phyloP scores from a whole-genome alignment of 2,113 vertebrate genomes.

The Hepsetus odoe region DNA sequence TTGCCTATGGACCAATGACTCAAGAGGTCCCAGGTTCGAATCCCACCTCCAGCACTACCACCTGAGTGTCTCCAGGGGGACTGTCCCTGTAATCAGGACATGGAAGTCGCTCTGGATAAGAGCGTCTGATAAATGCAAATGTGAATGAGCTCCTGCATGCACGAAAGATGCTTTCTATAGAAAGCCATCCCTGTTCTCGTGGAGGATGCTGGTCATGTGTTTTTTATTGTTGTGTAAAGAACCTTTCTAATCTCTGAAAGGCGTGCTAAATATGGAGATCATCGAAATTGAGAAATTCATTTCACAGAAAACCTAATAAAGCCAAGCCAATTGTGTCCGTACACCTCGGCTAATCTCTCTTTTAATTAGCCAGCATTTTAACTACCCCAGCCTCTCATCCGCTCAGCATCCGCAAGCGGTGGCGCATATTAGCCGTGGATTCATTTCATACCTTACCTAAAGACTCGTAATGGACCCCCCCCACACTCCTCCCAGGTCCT shows the following conservation, averaged over 20 bases:
- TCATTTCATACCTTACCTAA: slow-evolving; percentile 58
- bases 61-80: too few relatives aligned
- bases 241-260: background rate
- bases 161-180: too few relatives aligned
- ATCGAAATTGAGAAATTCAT: slow-evolving; percentile 64
- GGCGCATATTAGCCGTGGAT: slow-evolving; percentile 53
- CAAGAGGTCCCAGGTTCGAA: too few relatives aligned
- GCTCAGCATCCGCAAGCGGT: slow-evolving; percentile 41
- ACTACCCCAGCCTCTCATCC: slow-evolving; percentile 22
- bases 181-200: background rate
- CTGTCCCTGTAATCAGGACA: too few relatives aligned
- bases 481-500: slow-evolving; percentile 8
- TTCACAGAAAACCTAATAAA: slow-evolving; percentile 69
- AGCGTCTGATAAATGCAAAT: too few relatives aligned
- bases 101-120: too few relatives aligned
- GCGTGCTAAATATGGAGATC: background rate
- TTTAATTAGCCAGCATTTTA: slow-evolving; percentile 67
- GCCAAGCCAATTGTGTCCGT: slow-evolving; percentile 52
- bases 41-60: too few relatives aligned
- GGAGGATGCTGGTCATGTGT: background rate
- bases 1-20: too few relatives aligned
- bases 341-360: slow-evolving; percentile 54
- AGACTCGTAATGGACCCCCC: slow-evolving; percentile 41
- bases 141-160: too few relatives aligned
- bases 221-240: background rate